phyloP scores from a whole-genome alignment of 2,113 vertebrate genomes.

The Corythornis madagascariensis region DNA sequence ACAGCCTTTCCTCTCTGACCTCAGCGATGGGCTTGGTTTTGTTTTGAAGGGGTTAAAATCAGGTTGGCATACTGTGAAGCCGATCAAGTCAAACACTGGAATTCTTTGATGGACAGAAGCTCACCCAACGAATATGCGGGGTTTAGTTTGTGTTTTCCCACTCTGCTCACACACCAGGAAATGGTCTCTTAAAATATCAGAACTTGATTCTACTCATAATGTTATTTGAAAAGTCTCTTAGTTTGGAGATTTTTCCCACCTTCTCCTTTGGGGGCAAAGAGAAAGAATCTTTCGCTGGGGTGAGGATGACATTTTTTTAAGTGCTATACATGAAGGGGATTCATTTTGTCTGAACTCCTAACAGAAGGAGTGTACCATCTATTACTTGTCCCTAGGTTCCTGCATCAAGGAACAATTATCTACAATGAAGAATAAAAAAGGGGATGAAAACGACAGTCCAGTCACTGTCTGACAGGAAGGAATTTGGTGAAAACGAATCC shows the following conservation, averaged over 20 bases:
- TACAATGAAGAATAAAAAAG: background rate
- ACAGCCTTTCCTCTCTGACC: background rate
- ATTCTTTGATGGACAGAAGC: slow-evolving; percentile 5
- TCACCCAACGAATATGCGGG: background rate
- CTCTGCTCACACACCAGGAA: background rate
- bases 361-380: background rate
- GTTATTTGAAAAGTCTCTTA: background rate
- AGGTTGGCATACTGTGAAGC: background rate
- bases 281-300: background rate
- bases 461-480: background rate
- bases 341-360: background rate
- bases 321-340: background rate
- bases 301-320: background rate
- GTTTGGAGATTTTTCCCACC: background rate
- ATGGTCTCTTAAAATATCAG: background rate
- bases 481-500: background rate
- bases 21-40: background rate
- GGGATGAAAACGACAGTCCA: background rate
- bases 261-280: background rate
- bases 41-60: background rate
- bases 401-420: background rate
- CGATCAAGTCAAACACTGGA: background rate
- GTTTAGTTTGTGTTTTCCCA: background rate
- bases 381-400: background rate
- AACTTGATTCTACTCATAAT: background rate